Base-by-base conservation (phyloP, 1,140 invertebrate genomes). In the Venustaconcha ellipsiformis region DNA sequence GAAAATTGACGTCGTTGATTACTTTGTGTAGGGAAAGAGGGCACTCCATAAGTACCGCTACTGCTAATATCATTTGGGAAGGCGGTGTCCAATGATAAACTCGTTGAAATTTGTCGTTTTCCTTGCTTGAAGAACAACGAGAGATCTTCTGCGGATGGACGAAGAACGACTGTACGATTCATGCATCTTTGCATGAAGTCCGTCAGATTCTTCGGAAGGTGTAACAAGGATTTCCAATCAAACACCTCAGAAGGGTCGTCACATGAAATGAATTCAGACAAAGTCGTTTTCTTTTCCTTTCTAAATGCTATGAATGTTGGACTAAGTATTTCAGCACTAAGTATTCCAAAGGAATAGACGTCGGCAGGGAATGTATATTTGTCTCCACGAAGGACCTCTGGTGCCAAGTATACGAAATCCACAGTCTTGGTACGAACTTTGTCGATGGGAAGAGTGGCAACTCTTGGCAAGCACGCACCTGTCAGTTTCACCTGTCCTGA, bases 271-370 rank as follows among this genome's bases (percentile, higher is more conserved):
- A 82, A 83, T 57, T 78, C 72, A 58, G 68, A 71, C 23, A 83
- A 63, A 30, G 66, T 77, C 76, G 67, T 72, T 60, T 59, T 26
- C 55, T 74, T 65, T 59, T 82, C 73, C 6, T 78, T 64, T 48
- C 59, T 37, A 70, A 78, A 83, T 14, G 57, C 70, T 30, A 57
- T 20, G 15, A 78, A 74, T 26, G 73, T 59, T 4, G 66, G 30
- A 20, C 15, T n/a, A 2, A 76, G 76, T 11, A 84, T 57, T 57
- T 86, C 84, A 64, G 77, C 73, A 14, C 82, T 66, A 14, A 86
- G 20, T 5, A 84, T 72, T 30, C 81, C 84, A 67, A 86, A 82
- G 57, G 79, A 79, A 67, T 84, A 86, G 20, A 84, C 75, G 70
- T 86, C 84, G 30, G 80, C 83, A 12, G 60, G 60, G 14, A 74